These are phyloP conservation scores for Cercocebus atys DNA, from an alignment of 2,113 vertebrate genomes.

Conservation along the genomic window DNA sequence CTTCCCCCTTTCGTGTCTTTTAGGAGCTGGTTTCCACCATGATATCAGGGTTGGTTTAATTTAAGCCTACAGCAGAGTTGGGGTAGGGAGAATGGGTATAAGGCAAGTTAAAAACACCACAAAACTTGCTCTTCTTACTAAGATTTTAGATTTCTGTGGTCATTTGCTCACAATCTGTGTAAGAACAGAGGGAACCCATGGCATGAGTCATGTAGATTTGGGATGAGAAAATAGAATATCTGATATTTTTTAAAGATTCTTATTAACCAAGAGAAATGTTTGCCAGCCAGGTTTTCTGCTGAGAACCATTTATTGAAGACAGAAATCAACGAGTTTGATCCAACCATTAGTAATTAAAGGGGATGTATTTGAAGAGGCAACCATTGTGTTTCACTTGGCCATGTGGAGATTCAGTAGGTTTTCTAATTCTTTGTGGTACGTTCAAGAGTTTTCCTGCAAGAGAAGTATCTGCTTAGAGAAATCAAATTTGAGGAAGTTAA, in stretches of 20 bases:
- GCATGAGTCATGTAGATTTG: background rate
- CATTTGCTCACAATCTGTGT: background rate
- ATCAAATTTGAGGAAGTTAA: background rate
- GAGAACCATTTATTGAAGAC: slow-evolving; percentile 44
- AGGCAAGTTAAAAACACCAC: background rate
- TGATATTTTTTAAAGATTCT: background rate
- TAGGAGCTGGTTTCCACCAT: background rate
- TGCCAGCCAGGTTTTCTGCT: background rate
- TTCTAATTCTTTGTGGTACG: background rate
- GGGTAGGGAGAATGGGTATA: background rate
- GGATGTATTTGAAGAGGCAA: background rate
- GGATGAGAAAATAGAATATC: background rate
- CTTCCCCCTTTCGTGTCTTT: background rate
- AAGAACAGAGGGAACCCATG: background rate
- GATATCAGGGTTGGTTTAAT: background rate
- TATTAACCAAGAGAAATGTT: slow-evolving; percentile 4
- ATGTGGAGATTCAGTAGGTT: background rate
- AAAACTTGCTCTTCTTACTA: background rate
- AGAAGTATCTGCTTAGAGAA: background rate
- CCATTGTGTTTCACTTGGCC: background rate
- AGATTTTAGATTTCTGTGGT: background rate
- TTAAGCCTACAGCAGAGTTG: background rate
- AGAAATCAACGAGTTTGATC: background rate
- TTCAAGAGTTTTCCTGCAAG: slow-evolving; percentile 40
- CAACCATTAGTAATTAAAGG: background rate